Evolutionary conservation across 1,140 invertebrate species (phyloP).

Genomic region (Orussus abietinus): DNA sequence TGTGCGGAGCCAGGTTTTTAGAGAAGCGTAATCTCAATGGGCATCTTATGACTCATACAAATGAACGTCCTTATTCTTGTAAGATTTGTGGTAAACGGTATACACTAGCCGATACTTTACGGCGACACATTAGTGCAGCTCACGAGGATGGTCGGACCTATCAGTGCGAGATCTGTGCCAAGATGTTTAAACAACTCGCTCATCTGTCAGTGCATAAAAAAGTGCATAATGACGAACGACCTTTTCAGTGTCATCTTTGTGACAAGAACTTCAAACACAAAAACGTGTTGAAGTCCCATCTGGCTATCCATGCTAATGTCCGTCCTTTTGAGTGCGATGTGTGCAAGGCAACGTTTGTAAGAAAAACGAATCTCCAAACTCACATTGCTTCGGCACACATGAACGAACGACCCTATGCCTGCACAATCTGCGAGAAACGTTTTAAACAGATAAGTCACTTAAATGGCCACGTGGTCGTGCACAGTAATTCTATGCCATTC

Average conservation of each 20-base stretch:
- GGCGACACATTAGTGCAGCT: conserved; percentile 34
- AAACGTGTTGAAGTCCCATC: conserved; percentile 37
- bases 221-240: conserved; percentile 69
- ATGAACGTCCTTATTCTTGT: conserved; percentile 44
- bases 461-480: conserved; percentile 40
- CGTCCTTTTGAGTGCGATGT: conserved; percentile 40
- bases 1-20: conserved; percentile 54
- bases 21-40: conserved; percentile 44
- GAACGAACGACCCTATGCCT: conserved; percentile 52
- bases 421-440: conserved; percentile 50
- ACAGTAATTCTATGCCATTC: conserved; percentile 41
- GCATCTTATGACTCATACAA: conserved; percentile 54
- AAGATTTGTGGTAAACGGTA: conserved; percentile 51
- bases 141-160: conserved; percentile 37
- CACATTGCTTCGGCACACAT: conserved; percentile 45
- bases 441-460: conserved; percentile 46
- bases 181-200: conserved; percentile 52
- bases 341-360: conserved; percentile 40
- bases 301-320: conserved; percentile 40
- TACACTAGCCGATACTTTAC: conserved; percentile 36
- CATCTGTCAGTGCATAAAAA: conserved; percentile 54
- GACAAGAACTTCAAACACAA: conserved; percentile 51
- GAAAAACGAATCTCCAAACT: conserved; percentile 40
- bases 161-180: conserved; percentile 42
- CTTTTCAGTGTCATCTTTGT: conserved; percentile 63